Base-by-base conservation (phyloP, 2,888 invertebrate species). In the Microplitis manilae region DNA sequence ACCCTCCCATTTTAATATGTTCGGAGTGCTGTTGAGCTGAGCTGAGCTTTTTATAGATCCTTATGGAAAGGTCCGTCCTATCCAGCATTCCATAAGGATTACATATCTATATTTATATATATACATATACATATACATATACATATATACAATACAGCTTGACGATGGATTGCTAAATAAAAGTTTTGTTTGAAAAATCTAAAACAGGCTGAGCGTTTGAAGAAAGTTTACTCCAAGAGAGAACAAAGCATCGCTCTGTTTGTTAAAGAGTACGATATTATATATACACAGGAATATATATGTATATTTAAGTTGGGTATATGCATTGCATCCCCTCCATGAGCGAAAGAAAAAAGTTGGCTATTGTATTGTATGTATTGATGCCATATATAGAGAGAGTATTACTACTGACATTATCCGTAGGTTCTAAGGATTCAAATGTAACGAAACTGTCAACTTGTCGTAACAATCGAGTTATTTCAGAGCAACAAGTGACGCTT, bases 1-100 rank as follows among this genome's bases (percentile, higher is more conserved):
- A 73, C 77, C 77, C 77, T 77, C 70, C 61, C 68, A 71, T 77
- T 75, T 68, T 74, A 73, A 74, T 71, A 61, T 61, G 8, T 62
- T n/a, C 70, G 20, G 41, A 50, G 50, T 50, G 2, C 30, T 30
- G 30, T 30, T 13, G 50, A 50, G 8, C 13, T 8, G 9, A 13
- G 50, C 9, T 50, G 50, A 73, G 73, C 73, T 73, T 73, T 73
- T 73, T 73, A 67, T 73, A 73, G 73, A 73, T 77, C 68, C 70
- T 77, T 77, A 71, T 75, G 71, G 77, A 73, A 71, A 64, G 60
- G 41, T 41, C 40, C 71, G 38, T 60, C 4, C 30, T 30, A 30
- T 30, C 60, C 38, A 61, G 59, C 59, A 71, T 71, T 71, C 65
- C 65, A 73, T 73, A 73, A 50, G 65, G 64, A 38, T 71, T 71